Conservation (phyloP, 2,113 vertebrate genomes). For the Oreochromis tanganicae region DNA sequence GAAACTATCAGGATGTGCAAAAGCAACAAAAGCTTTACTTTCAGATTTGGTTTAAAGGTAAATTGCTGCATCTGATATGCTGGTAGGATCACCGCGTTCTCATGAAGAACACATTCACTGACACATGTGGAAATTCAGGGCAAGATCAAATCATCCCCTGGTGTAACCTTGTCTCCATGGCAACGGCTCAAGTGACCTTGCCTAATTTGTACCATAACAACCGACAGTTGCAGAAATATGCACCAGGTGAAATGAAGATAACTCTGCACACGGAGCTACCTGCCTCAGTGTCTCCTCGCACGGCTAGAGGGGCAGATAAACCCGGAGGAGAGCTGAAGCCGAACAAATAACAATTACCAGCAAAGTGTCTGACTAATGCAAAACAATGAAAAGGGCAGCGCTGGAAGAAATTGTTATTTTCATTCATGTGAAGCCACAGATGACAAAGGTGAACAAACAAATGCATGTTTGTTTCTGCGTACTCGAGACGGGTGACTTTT, state of each 20-base stretch:
- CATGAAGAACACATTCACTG: not conserved
- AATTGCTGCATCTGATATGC: not conserved
- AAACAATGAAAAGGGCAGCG: not conserved
- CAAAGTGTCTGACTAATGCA: not conserved
- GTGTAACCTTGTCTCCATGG: slow-evolving; percentile 43
- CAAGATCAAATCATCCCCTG: not conserved
- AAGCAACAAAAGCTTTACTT: not conserved
- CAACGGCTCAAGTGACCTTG: slow-evolving; percentile 44
- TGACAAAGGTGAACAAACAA: not conserved
- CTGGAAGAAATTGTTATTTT: not conserved
- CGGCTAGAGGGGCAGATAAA: not conserved
- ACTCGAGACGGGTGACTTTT: not conserved
- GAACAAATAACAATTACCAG: not conserved
- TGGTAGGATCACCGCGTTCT: not conserved
- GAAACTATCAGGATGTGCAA: not conserved
- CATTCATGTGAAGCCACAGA: not conserved
- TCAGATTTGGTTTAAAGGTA: not conserved
- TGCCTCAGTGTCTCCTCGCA: not conserved
- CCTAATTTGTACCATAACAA: slow-evolving; percentile 35
- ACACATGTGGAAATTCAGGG: not conserved
- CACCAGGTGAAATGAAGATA: slow-evolving; percentile 12
- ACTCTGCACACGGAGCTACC: not conserved
- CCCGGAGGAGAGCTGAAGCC: not conserved
- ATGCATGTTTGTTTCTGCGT: not conserved
- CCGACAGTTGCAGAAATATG: not conserved